Conservation (phyloP, 2,113 vertebrate species). For the Sialia sialis region DNA sequence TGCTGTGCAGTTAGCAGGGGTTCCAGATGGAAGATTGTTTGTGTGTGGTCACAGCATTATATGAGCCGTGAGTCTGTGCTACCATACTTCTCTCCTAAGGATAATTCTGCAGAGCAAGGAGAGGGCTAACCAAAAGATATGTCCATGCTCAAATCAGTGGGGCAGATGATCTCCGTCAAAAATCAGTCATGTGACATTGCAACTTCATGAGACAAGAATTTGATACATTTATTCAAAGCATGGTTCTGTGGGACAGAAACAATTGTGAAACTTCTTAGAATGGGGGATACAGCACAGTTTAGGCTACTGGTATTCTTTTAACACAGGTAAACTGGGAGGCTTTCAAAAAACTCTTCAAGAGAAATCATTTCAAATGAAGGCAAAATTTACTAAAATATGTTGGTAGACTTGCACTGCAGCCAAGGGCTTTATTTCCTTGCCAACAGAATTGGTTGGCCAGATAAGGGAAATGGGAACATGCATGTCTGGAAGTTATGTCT, state of each 20-base stretch:
- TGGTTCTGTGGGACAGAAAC: not conserved
- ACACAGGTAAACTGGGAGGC: not conserved
- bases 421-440: not conserved
- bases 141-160: not conserved
- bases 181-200: not conserved
- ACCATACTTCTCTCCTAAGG: not conserved
- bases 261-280: not conserved
- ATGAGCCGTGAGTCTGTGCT: not conserved
- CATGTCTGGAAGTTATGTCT: not conserved
- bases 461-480: not conserved
- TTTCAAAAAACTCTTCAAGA: not conserved
- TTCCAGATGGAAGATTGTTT: not conserved
- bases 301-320: not conserved
- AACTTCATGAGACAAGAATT: not conserved
- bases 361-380: not conserved
- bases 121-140: not conserved
- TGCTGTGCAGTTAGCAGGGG: conserved; percentile 7
- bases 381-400: not conserved
- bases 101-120: not conserved
- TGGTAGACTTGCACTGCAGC: not conserved
- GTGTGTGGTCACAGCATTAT: not conserved
- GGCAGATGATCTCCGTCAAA: not conserved
- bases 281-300: not conserved
- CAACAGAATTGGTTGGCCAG: not conserved
- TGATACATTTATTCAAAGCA: not conserved